Conservation (phyloP, 2,888 invertebrate species). For the Euspilapteryx auroguttella region DNA sequence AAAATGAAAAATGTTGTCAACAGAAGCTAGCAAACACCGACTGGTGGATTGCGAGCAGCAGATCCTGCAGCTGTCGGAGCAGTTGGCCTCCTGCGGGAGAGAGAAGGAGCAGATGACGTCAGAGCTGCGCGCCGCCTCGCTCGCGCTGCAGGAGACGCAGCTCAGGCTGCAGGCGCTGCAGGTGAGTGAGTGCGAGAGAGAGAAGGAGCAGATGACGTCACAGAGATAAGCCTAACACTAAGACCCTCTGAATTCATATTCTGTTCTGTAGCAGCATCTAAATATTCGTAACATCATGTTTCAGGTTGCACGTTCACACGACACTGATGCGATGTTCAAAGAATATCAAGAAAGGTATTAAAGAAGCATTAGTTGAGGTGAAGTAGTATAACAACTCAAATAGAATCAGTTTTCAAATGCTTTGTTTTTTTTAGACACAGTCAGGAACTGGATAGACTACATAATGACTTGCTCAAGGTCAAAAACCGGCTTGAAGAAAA, state of each 20-base stretch:
- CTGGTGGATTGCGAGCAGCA: constrained; percentile 41
- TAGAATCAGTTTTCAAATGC: constrained; percentile 1
- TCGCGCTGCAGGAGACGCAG: constrained; percentile 42
- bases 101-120: constrained; percentile 41
- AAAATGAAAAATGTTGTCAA: too few relatives aligned
- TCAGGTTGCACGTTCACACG: constrained; percentile 44
- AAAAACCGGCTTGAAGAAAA: constrained; percentile 56
- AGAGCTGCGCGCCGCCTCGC: constrained; percentile 36
- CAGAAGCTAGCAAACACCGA: constrained; percentile 46
- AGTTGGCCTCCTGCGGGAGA: constrained; percentile 26
- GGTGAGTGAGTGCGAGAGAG: constrained; percentile 13
- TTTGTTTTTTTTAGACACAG: constrained; percentile 22
- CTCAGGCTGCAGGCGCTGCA: constrained; percentile 42
- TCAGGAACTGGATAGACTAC: constrained; percentile 54
- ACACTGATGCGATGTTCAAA: constrained; percentile 45
- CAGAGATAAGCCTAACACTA: too few relatives aligned
- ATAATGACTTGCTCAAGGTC: constrained; percentile 54
- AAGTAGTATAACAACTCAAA: too few relatives aligned
- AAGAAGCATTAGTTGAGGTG: constrained; percentile 2
- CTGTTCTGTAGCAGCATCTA: too few relatives aligned
- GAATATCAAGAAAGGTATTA: constrained; percentile 41
- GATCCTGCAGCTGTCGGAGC: constrained; percentile 23
- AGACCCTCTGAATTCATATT: too few relatives aligned
- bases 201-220: too few relatives aligned
- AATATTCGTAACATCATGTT: too few relatives aligned